Percentiles rank a stretch among this genome's conserved stretches.
Evolutionary conservation across 2,113 vertebrate genomes (phyloP).

Genomic region (Rhegmatorhina hoffmannsi): DNA sequence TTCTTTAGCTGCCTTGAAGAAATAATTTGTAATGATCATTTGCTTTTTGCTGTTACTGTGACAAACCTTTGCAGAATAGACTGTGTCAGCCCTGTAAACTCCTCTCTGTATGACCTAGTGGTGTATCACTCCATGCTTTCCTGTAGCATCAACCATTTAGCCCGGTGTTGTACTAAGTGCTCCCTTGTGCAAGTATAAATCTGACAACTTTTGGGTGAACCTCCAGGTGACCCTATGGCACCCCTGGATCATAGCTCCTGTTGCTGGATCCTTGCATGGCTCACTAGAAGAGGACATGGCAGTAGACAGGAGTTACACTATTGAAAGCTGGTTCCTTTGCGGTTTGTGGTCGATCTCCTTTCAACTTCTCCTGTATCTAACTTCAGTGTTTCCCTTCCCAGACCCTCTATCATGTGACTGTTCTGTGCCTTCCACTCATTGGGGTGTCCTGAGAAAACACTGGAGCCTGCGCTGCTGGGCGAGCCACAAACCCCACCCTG

Average conservation of each 20-base stretch:
- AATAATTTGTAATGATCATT: neutral
- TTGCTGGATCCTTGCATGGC: neutral
- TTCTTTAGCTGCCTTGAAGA: neutral
- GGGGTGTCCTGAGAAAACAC: neutral
- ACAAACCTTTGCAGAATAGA: neutral
- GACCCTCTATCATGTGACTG: neutral
- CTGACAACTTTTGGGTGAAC: neutral
- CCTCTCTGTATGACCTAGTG: neutral
- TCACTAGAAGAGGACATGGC: neutral
- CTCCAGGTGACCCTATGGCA: neutral
- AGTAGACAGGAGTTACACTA: neutral
- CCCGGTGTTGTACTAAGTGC: neutral
- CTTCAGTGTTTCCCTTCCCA: neutral
- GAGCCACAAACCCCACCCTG: fast-evolving
- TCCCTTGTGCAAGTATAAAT: neutral
- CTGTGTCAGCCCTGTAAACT: fast-evolving
- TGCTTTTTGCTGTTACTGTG: neutral
- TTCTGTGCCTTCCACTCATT: neutral
- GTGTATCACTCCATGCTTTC: fast-evolving
- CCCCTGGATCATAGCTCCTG: neutral
- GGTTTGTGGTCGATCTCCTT: neutral
- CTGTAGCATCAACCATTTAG: neutral
- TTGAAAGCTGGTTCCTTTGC: neutral
- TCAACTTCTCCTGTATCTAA: neutral
- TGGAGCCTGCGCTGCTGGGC: neutral